Conservation (phyloP, 1,140 invertebrate species). For the Pseudomyrmex dendroicus region DNA sequence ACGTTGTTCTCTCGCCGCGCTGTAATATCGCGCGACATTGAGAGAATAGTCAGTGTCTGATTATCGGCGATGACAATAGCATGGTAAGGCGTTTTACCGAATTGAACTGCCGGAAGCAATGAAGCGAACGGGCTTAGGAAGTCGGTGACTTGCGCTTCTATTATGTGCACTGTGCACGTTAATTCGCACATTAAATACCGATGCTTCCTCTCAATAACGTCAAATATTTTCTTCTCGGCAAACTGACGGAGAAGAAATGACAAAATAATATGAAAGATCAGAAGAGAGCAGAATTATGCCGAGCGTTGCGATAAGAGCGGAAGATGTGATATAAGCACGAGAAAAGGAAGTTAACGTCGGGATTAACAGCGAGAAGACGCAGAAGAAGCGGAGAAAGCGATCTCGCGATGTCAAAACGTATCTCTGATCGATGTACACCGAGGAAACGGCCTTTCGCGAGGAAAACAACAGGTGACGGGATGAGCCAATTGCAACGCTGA, state of each 20-base stretch:
- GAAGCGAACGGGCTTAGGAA: conserved; percentile 17
- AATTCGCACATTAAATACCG: conserved; percentile 20
- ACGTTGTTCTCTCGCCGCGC: background rate
- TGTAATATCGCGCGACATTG: conserved; percentile 14
- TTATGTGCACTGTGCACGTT: conserved; percentile 7
- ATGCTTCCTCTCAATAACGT: background rate
- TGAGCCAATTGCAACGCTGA: conserved; percentile 27
- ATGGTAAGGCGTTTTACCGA: conserved; percentile 39
- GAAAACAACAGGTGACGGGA: conserved; percentile 47
- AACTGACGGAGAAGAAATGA: too few relatives aligned
- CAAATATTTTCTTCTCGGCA: too few relatives aligned
- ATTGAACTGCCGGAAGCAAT: conserved; percentile 53
- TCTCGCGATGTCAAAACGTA: conserved; percentile 47
- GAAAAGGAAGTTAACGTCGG: conserved; percentile 12
- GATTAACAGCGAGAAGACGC: background rate
- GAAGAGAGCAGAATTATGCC: background rate
- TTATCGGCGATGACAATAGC: conserved; percentile 44
- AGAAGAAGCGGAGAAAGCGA: conserved; percentile 50
- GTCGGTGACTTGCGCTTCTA: conserved; percentile 28
- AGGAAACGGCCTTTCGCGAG: conserved; percentile 47
- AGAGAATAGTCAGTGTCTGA: conserved; percentile 46
- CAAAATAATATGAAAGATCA: background rate
- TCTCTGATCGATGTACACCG: conserved; percentile 21
- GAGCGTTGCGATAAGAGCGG: background rate
- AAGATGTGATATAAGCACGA: conserved; percentile 11